phyloP scores from a whole-genome alignment of 2,797 vertebrate species.

The Microctenopoma steveboyesi region DNA sequence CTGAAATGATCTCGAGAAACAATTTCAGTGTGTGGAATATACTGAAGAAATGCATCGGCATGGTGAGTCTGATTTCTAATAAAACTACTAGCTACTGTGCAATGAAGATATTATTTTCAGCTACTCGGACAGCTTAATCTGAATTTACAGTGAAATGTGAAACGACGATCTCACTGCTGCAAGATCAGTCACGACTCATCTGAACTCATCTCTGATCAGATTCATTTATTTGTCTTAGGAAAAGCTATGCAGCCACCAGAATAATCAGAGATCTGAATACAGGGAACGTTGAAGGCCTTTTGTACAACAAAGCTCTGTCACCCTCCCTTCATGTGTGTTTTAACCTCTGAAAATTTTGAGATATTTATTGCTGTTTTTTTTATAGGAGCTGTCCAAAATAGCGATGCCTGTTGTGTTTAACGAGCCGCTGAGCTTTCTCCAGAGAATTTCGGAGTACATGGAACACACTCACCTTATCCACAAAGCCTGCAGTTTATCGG shows the following conservation, averaged over 20 bases:
- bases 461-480: slow-evolving; percentile 95
- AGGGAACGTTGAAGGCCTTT: neutral
- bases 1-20: slow-evolving; percentile 92
- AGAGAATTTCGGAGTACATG: slow-evolving; percentile 98
- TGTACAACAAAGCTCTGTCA: neutral
- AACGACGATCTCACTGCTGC: too few species aligned
- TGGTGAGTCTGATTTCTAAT: slow-evolving; percentile 84
- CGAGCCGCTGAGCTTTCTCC: slow-evolving; percentile 96
- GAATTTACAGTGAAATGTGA: too few species aligned
- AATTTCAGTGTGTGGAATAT: slow-evolving; percentile 97
- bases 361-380: neutral
- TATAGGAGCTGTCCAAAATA: slow-evolving; percentile 96
- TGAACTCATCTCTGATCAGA: too few species aligned
- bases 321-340: too few species aligned
- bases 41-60: slow-evolving; percentile 96
- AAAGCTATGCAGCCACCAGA: neutral
- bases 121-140: neutral
- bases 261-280: neutral
- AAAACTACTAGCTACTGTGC: neutral
- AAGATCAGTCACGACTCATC: too few species aligned
- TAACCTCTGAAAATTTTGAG: neutral
- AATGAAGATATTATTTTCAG: neutral
- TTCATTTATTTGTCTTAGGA: slow-evolving; percentile 9
- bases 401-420: slow-evolving; percentile 98
- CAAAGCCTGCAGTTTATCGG: slow-evolving; percentile 86